These are phyloP conservation scores for Nephrotoma appendiculata DNA, from an alignment of 2,888 invertebrate species.

Conservation along the genomic window DNA sequence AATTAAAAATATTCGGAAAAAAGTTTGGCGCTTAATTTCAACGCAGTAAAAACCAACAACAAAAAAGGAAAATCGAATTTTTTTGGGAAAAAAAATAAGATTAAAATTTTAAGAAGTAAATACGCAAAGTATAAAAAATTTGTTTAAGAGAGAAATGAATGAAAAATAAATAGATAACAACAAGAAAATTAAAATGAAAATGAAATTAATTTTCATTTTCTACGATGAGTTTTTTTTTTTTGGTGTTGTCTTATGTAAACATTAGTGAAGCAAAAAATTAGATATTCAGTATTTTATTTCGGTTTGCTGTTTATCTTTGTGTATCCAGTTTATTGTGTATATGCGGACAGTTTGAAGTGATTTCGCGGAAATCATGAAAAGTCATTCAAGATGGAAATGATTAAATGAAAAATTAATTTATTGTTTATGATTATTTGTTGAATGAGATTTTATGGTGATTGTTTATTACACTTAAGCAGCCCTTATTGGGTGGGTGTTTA, in stretches of 20 bases:
- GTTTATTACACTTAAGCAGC: background rate
- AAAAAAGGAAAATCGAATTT: background rate
- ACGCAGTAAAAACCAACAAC: background rate
- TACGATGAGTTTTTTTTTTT: background rate
- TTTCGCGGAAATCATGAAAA: background rate
- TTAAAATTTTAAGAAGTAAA: background rate
- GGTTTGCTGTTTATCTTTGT: background rate
- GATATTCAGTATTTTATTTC: background rate
- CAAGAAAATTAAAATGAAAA: background rate
- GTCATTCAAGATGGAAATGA: background rate
- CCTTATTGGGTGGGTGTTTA: background rate
- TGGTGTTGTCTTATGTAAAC: background rate
- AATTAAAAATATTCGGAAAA: background rate
- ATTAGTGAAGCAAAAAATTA: background rate
- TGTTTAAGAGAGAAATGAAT: background rate
- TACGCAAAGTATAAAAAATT: background rate
- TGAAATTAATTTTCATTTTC: background rate
- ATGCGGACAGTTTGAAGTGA: background rate
- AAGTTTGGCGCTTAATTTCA: background rate
- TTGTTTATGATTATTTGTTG: background rate
- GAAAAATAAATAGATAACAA: background rate
- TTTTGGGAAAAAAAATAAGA: background rate
- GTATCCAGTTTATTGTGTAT: background rate
- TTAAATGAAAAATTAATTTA: background rate
- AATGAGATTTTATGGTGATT: background rate